A percentile compares a stretch with the other conserved stretches of the same genome.
Conservation (phyloP, 2,888 invertebrate genomes). For the Caenorhabditis virilis region DNA sequence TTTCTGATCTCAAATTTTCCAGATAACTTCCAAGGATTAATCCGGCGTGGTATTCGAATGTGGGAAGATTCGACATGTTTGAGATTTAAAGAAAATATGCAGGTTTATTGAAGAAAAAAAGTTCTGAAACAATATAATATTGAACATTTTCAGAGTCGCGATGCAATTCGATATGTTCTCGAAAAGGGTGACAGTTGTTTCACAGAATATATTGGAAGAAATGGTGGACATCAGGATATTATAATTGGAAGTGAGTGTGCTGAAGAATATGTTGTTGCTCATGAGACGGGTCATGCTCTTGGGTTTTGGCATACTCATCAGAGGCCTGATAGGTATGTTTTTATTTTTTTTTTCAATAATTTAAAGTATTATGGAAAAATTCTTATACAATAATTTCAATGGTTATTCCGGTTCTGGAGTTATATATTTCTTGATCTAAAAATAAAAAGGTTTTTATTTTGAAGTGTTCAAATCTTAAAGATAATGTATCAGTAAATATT, state of each 20-base stretch:
- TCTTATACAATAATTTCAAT: no score
- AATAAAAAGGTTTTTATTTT: no score
- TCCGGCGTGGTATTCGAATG: slow-evolving; percentile 66
- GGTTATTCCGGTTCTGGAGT: no score
- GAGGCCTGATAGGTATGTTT: slow-evolving; percentile 57
- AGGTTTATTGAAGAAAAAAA: slow-evolving; percentile 25
- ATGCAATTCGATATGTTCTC: slow-evolving; percentile 62
- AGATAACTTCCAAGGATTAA: slow-evolving; percentile 67
- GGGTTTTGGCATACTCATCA: slow-evolving; percentile 69
- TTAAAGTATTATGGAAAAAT: no score
- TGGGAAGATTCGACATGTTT: slow-evolving; percentile 67
- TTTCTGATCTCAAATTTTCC: no score
- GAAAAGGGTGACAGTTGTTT: slow-evolving; percentile 67
- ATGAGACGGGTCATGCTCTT: slow-evolving; percentile 67
- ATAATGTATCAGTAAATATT: no score
- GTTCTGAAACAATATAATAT: background rate
- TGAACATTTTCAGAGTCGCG: slow-evolving; percentile 25
- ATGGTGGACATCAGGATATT: slow-evolving; percentile 68
- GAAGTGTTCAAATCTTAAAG: no score
- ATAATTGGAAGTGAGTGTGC: slow-evolving; percentile 67
- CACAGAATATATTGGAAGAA: slow-evolving; percentile 67
- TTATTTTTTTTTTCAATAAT: background rate
- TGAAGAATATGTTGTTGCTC: slow-evolving; percentile 68
- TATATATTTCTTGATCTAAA: no score
- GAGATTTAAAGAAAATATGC: slow-evolving; percentile 65